Evolutionary conservation across 53 echinoderm and acorn worm genomes (phyloP), one percentile per base, ranked within the genome.

Genomic region (Apostichopus leukothele): DNA sequence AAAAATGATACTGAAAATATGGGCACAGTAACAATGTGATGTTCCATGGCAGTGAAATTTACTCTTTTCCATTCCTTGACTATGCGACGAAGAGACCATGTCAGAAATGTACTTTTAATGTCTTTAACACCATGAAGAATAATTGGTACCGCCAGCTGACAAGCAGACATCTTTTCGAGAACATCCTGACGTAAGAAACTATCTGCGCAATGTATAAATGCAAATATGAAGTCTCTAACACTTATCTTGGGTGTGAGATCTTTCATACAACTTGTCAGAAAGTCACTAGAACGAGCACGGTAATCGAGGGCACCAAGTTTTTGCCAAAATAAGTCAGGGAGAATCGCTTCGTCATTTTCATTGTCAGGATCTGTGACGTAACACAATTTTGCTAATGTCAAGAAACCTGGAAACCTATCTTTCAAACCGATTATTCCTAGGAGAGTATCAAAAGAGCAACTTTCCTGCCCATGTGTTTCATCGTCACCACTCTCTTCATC

Each of bases 121-220:
- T 13, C 54, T 20, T 79, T 19, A 5, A 79, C 79, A 12, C 53
- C 79, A 2, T 50, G 79, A 27, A 79, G 79, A 54, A 79, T 50
- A 1, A 79, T 51, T 53, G 79, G 53, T 14, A 79, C 79, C 5
- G 79, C 79, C 5, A 79, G 21, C 53, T 79, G 53, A 53, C 79
- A 79, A 9, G 79, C 79, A 7, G 79, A 79, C 79, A 79, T 79
- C 52, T 79, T 79, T 79, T 79, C 79, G 53, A 79, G 18, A 79
- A 79, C 57, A 21, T 79, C 53, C n/a, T 79, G 79, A 21, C 79
- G 79, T 51, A 79, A 53, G 22, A 12, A 79, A 7, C 79, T 79
- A 57, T 79, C 79, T 79, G 79, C 11, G 16, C 79, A 79, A 9
- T 79, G 79, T n/a, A 79, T 52, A 7, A 80, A 53, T 1, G 80